These are phyloP conservation scores for Actinia equina DNA, from an alignment of 64 coral and sea anemone genomes.

Conservation along the genomic window DNA sequence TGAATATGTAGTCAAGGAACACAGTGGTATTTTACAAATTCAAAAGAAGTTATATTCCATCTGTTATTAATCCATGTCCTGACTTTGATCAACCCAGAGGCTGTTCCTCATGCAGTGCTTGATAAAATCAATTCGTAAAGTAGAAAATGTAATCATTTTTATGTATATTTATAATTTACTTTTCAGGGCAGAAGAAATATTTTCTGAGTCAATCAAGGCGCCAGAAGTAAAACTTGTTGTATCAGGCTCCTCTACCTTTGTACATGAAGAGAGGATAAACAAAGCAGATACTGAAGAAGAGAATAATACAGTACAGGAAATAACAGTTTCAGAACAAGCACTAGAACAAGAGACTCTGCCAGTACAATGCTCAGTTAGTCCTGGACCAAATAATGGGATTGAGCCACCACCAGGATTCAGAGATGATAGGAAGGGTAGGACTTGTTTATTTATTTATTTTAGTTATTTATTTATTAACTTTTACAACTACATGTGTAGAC, in stretches of 20 bases:
- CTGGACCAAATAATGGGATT: too few relatives aligned
- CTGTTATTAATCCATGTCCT: too few relatives aligned
- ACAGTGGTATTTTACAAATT: too few relatives aligned
- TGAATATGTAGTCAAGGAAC: too few relatives aligned
- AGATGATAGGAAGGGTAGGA: conserved; percentile 11
- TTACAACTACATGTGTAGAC: too few relatives aligned
- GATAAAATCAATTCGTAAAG: neutral
- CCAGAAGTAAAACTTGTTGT: conserved; percentile 62
- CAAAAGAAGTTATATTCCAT: too few relatives aligned
- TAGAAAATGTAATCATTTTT: neutral
- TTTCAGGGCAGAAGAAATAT: conserved; percentile 87
- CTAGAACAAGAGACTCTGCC: neutral
- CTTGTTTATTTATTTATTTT: too few relatives aligned
- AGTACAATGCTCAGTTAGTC: too few relatives aligned
- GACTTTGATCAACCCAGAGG: too few relatives aligned
- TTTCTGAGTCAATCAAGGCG: conserved; percentile 44
- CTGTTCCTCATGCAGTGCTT: neutral
- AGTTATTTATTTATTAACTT: too few relatives aligned
- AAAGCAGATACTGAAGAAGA: neutral
- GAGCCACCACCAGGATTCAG: conserved; percentile 25
- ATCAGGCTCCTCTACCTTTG: conserved; percentile 72
- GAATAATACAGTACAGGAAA: neutral
- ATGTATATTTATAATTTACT: conserved; percentile 6
- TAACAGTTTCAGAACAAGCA: neutral
- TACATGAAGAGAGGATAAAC: conserved; percentile 9